Percentiles rank a stretch among this genome's conserved stretches.
Evolutionary conservation across 1,140 invertebrate species (phyloP).

Genomic region (Geopemphigus sp.): DNA sequence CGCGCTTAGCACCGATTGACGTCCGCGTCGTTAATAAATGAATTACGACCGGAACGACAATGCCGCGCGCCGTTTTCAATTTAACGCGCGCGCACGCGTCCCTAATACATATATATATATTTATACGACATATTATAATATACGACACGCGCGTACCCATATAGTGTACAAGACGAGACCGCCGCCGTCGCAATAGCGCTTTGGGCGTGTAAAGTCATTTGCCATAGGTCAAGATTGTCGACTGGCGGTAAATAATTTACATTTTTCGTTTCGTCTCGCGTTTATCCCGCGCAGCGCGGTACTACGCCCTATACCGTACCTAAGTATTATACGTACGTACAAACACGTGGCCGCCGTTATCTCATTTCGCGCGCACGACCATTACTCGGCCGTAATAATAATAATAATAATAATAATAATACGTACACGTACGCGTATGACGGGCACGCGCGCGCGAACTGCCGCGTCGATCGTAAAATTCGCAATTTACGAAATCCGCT

Average conservation of each 20-base stretch:
- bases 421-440: not conserved
- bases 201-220: conserved; percentile 31
- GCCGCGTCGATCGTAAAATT: conserved; percentile 9
- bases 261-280: not conserved
- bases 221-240: conserved; percentile 17
- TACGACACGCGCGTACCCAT: no score
- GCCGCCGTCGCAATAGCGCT: not conserved
- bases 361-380: not conserved
- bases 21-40: conserved; percentile 4
- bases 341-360: not conserved
- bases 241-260: conserved; percentile 22
- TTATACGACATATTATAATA: not conserved
- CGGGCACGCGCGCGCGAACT: no score
- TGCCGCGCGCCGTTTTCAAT: conserved; percentile 8
- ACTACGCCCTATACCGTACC: no score
- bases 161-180: not conserved
- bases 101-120: not conserved
- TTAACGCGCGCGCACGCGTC: not conserved
- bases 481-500: conserved; percentile 6
- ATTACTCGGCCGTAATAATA: not conserved
- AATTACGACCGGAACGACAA: not conserved
- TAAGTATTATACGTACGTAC: not conserved
- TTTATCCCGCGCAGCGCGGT: not conserved
- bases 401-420: not conserved
- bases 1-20: not conserved